phyloP scores from a whole-genome alignment of 92 coral and sea anemone genomes.

The Umimayanthus chanpuru region DNA sequence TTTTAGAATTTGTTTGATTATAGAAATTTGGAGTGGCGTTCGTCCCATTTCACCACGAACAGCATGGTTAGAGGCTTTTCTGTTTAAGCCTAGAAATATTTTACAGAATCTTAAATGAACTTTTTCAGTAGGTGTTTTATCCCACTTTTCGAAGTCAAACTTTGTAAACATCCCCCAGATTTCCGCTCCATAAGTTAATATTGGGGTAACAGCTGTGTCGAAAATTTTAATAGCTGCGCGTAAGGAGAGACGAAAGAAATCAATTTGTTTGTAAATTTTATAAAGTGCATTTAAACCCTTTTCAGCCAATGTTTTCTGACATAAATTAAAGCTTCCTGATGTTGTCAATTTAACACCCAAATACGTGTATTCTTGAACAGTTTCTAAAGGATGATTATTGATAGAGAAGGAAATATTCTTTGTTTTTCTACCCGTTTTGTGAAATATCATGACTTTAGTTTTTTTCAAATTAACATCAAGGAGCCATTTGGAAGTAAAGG shows the following conservation, averaged over 20 bases:
- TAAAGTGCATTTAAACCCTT: too few relatives aligned
- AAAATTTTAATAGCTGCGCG: not conserved
- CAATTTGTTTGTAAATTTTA: too few relatives aligned
- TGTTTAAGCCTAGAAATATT: too few relatives aligned
- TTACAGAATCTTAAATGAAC: not conserved
- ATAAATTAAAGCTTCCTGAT: not conserved
- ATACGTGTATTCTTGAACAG: too few relatives aligned
- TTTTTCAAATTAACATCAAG: too few relatives aligned
- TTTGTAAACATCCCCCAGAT: not conserved
- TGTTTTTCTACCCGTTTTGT: not conserved
- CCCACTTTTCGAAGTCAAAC: not conserved
- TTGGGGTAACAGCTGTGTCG: not conserved
- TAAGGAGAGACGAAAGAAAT: not conserved
- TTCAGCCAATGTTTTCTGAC: too few relatives aligned
- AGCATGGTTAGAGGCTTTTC: too few relatives aligned
- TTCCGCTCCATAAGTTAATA: not conserved
- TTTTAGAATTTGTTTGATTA: too few relatives aligned
- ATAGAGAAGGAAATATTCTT: conserved; percentile 1
- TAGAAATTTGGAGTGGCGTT: too few relatives aligned
- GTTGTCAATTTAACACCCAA: not conserved
- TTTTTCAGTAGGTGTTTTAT: not conserved
- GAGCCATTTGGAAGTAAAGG: not conserved
- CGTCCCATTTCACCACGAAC: too few relatives aligned
- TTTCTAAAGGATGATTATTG: not conserved
- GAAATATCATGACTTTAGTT: not conserved